A percentile compares a stretch with the other conserved stretches of the same genome.
phyloP scores from a whole-genome alignment of 2,113 vertebrate species.

The Columba livia region DNA sequence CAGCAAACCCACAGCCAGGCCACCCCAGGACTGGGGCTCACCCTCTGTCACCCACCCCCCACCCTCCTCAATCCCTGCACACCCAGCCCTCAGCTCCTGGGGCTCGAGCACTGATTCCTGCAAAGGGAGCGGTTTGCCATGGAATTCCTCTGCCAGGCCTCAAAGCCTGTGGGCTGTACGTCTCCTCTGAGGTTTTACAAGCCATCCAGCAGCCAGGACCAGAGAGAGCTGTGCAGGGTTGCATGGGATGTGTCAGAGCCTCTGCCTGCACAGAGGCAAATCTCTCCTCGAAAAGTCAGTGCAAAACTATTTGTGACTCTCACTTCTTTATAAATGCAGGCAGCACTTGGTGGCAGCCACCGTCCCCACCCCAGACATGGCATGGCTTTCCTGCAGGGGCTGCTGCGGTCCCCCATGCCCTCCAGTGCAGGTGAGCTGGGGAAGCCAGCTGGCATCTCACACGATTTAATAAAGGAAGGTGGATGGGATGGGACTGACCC shows the following conservation, averaged over 20 bases:
- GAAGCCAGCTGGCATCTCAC: neutral
- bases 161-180: neutral
- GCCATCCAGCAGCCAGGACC: neutral
- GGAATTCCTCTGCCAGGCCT: neutral
- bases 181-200: constrained; percentile 2
- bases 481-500: neutral
- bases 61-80: rapidly evolving
- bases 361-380: neutral
- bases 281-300: constrained; percentile 30
- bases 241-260: neutral
- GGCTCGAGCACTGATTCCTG: neutral
- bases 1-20: neutral
- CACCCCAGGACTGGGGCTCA: neutral
- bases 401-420: rapidly evolving
- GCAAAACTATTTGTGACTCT: constrained; percentile 53
- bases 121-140: neutral
- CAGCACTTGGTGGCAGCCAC: neutral
- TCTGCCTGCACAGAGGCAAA: neutral
- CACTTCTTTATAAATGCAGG: neutral
- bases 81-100: neutral
- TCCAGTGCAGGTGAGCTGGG: rapidly evolving
- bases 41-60: rapidly evolving
- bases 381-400: neutral
- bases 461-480: neutral
- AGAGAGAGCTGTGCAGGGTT: constrained; percentile 15